A percentile compares a stretch with the other conserved stretches of the same genome.
Evolutionary conservation across 2,113 vertebrate species (phyloP).

Genomic region (Acanthochromis polyacanthus): DNA sequence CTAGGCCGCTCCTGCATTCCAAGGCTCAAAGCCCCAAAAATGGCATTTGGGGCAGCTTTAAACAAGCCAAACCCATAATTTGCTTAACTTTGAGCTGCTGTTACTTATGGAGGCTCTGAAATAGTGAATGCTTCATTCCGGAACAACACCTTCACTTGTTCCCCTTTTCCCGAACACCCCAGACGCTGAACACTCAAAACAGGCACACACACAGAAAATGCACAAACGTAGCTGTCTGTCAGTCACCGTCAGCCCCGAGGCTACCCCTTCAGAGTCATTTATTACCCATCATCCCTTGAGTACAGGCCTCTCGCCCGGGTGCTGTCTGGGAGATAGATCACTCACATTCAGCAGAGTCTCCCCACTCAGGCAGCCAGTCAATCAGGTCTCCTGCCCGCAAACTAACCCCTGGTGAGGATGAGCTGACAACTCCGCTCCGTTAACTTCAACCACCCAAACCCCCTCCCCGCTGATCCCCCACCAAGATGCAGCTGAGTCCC

Average conservation of each 20-base stretch:
- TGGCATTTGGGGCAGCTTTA: too few species aligned
- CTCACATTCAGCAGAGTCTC: slow-evolving; percentile 49
- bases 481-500: slow-evolving; percentile 11
- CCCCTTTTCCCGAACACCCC: background rate
- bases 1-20: too few species aligned
- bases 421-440: slow-evolving; percentile 31
- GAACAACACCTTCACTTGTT: background rate
- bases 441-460: slow-evolving; percentile 10
- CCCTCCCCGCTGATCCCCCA: background rate
- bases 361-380: slow-evolving; percentile 58
- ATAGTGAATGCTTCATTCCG: background rate
- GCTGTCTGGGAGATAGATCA: slow-evolving; percentile 67
- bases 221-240: slow-evolving; percentile 55
- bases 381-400: slow-evolving; percentile 46
- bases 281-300: slow-evolving; percentile 76
- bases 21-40: too few species aligned
- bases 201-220: background rate
- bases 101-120: background rate
- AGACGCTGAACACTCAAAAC: slow-evolving; percentile 1
- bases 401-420: slow-evolving; percentile 35
- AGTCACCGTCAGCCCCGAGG: slow-evolving; percentile 65
- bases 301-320: slow-evolving; percentile 35
- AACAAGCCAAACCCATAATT: background rate
- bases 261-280: slow-evolving; percentile 58
- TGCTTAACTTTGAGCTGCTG: background rate